These are phyloP conservation scores for Berghia stephanieae DNA, from an alignment of 1,140 invertebrate genomes.

Conservation along the genomic window DNA sequence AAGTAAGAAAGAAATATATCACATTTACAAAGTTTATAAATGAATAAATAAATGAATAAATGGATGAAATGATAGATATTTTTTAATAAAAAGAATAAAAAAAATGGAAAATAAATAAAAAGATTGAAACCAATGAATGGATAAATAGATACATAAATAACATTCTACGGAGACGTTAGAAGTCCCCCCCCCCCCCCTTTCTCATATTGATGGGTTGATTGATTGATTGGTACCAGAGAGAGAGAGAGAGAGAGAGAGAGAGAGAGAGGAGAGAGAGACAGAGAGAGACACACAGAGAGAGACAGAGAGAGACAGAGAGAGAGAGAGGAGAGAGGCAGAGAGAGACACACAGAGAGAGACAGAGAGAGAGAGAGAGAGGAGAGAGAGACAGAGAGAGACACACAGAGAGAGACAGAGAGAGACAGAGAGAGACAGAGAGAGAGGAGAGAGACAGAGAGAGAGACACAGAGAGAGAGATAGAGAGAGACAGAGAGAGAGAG, in stretches of 20 bases:
- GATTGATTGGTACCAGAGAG: neutral
- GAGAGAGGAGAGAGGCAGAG: neutral
- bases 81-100: too few species aligned
- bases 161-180: too few species aligned
- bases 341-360: neutral
- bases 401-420: slow-evolving; percentile 6
- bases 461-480: neutral
- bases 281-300: neutral
- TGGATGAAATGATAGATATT: too few species aligned
- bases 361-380: neutral
- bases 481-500: neutral
- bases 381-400: neutral
- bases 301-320: neutral
- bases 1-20: too few species aligned
- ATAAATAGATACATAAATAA: too few species aligned
- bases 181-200: neutral
- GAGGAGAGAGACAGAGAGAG: neutral
- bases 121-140: too few species aligned
- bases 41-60: too few species aligned
- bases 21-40: too few species aligned
- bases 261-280: neutral
- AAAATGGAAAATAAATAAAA: too few species aligned
- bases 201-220: neutral
- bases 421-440: neutral
- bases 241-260: neutral